Percentiles rank a stretch among this genome's conserved stretches.
Evolutionary conservation across 2,888 invertebrate genomes (phyloP).

Genomic region (Cyrtodaria siliqua): DNA sequence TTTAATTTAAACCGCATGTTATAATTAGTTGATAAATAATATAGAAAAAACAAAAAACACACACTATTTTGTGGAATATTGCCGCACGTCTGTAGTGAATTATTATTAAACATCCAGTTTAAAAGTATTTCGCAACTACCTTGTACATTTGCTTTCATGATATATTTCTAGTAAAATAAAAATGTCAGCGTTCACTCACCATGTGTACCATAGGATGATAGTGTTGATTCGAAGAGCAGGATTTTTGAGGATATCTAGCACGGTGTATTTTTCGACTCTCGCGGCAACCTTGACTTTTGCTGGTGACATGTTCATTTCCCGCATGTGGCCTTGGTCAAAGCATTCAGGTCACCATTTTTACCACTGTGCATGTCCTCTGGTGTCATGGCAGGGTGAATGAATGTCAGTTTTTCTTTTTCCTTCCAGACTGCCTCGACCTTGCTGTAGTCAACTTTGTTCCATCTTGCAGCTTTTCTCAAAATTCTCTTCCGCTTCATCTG

Average conservation of each 20-base stretch:
- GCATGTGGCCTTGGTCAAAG: not conserved
- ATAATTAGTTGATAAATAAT: too few relatives aligned
- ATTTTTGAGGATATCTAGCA: conserved; percentile 67
- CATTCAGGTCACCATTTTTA: not conserved
- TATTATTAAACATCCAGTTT: too few relatives aligned
- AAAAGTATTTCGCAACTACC: too few relatives aligned
- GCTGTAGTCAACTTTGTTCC: conserved; percentile 60
- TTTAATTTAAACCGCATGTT: too few relatives aligned
- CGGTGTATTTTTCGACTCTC: conserved; percentile 49
- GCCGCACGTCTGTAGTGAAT: not conserved
- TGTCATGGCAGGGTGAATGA: not conserved
- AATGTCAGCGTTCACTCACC: conserved; percentile 67
- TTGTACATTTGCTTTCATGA: too few relatives aligned
- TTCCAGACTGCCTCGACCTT: conserved; percentile 26
- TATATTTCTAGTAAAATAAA: too few relatives aligned
- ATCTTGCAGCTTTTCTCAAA: conserved; percentile 64
- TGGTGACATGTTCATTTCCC: not conserved
- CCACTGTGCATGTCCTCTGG: not conserved
- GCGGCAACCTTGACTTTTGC: not conserved
- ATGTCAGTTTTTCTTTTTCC: not conserved
- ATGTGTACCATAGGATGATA: conserved; percentile 66
- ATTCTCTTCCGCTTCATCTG: conserved; percentile 59
- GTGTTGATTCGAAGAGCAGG: conserved; percentile 63
- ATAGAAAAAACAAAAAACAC: too few relatives aligned
- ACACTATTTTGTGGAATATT: not conserved